Conservation (phyloP, 2,113 vertebrate species). For the Carollia perspicillata region DNA sequence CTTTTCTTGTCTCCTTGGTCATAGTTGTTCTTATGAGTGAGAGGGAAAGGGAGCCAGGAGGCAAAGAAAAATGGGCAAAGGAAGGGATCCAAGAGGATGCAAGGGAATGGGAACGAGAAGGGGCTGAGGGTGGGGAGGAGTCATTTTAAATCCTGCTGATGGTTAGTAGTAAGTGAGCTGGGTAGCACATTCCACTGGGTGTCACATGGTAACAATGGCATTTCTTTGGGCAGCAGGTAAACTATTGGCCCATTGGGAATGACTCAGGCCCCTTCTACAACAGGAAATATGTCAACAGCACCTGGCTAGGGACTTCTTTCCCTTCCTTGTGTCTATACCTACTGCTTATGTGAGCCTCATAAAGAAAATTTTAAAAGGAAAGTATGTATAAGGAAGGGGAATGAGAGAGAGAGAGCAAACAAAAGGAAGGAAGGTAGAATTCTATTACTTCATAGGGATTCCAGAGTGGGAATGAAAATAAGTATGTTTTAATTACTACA, state of each 20-base stretch:
- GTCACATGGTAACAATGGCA: slow-evolving; percentile 83
- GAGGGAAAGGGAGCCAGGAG: slow-evolving; percentile 55
- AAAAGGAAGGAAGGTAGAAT: neutral
- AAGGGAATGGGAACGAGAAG: neutral
- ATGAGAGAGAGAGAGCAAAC: neutral
- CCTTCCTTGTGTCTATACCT: neutral
- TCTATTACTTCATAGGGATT: neutral
- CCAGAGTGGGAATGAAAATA: neutral
- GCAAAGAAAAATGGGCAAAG: slow-evolving; percentile 43
- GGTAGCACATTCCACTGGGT: slow-evolving; percentile 74
- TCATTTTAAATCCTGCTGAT: slow-evolving; percentile 58
- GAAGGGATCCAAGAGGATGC: neutral
- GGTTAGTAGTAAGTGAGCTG: slow-evolving; percentile 78
- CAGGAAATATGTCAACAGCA: neutral
- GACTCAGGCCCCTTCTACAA: neutral
- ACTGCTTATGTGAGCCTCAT: neutral
- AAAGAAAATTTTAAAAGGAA: slow-evolving; percentile 16
- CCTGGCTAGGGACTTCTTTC: neutral
- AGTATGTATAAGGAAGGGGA: slow-evolving; percentile 3
- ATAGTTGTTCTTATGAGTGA: slow-evolving; percentile 65
- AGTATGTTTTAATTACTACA: neutral
- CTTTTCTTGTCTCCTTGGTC: slow-evolving; percentile 67
- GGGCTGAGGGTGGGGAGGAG: slow-evolving; percentile 28
- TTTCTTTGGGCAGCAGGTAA: slow-evolving; percentile 7
- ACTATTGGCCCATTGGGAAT: neutral